A percentile compares a stretch with the other conserved stretches of the same genome.
These are phyloP conservation scores for Leucoptera coffeella DNA, from an alignment of 2,888 invertebrate species.

Conservation along the genomic window DNA sequence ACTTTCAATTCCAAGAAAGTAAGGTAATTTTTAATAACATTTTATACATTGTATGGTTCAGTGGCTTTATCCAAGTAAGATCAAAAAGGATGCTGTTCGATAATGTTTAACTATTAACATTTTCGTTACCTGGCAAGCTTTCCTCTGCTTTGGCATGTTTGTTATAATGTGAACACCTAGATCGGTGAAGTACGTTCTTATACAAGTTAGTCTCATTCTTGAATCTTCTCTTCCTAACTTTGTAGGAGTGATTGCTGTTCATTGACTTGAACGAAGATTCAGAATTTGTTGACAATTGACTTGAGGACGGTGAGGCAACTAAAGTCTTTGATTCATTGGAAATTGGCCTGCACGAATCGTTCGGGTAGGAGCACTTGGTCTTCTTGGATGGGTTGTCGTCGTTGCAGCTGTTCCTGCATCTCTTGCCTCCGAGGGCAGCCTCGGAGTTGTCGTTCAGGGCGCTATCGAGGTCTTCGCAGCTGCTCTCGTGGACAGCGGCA, in stretches of 20 bases:
- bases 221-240: constrained; percentile 26
- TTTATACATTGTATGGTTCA: no score
- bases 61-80: no score
- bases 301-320: constrained; percentile 10
- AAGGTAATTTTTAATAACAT: no score
- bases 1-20: no score
- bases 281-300: constrained; percentile 21
- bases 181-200: constrained; percentile 23
- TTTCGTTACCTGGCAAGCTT: no score
- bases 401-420: constrained; percentile 19
- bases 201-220: constrained; percentile 31
- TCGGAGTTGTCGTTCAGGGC: constrained; percentile 16
- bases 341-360: no score
- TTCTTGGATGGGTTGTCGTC: constrained; percentile 29
- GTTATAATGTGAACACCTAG: no score
- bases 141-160: no score
- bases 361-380: constrained; percentile 19
- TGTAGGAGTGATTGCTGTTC: constrained; percentile 26
- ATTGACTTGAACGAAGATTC: constrained; percentile 36
- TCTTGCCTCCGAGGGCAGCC: constrained; percentile 17
- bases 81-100: no score
- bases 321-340: not conserved
- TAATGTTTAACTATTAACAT: no score
- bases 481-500: not conserved
- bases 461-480: constrained; percentile 7